Conservation (phyloP, 2,113 vertebrate species). For the Scopus umbretta region DNA sequence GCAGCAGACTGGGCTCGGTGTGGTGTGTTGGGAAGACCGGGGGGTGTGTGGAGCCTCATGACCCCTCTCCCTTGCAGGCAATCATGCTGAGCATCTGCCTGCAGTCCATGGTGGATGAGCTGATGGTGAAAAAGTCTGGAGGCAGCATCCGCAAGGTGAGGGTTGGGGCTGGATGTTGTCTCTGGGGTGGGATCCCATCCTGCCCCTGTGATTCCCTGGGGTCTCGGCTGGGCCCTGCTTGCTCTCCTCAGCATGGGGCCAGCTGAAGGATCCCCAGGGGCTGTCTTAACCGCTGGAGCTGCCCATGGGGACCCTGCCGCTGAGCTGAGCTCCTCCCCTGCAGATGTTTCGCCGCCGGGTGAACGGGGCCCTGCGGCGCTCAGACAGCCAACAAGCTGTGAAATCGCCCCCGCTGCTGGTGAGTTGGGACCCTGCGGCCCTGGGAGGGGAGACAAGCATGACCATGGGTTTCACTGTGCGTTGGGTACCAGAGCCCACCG, state of each 20-base stretch:
- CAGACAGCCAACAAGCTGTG: conserved; percentile 92
- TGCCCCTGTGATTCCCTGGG: not conserved
- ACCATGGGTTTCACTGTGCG: rapidly evolving
- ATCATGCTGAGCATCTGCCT: conserved; percentile 99
- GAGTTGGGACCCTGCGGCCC: conserved; percentile 15
- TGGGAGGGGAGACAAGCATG: rapidly evolving
- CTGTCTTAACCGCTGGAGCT: not conserved
- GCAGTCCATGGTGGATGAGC: conserved; percentile 97
- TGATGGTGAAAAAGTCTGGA: conserved; percentile 98
- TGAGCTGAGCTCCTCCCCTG: not conserved
- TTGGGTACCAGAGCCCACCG: not conserved
- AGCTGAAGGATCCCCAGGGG: not conserved
- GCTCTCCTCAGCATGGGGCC: not conserved
- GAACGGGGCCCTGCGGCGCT: conserved; percentile 81
- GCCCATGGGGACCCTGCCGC: rapidly evolving
- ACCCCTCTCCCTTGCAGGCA: conserved; percentile 74
- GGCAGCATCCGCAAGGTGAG: conserved; percentile 96
- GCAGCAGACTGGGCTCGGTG: rapidly evolving
- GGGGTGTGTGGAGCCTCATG: rapidly evolving
- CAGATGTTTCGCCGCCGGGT: conserved; percentile 89
- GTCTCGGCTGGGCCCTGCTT: not conserved
- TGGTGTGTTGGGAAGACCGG: rapidly evolving
- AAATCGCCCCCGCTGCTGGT: conserved; percentile 95
- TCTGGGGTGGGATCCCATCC: not conserved
- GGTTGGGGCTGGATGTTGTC: not conserved